These are phyloP conservation scores for Drosophila nr. fundita DNA, from an alignment of 2,888 invertebrate genomes.

Conservation along the genomic window DNA sequence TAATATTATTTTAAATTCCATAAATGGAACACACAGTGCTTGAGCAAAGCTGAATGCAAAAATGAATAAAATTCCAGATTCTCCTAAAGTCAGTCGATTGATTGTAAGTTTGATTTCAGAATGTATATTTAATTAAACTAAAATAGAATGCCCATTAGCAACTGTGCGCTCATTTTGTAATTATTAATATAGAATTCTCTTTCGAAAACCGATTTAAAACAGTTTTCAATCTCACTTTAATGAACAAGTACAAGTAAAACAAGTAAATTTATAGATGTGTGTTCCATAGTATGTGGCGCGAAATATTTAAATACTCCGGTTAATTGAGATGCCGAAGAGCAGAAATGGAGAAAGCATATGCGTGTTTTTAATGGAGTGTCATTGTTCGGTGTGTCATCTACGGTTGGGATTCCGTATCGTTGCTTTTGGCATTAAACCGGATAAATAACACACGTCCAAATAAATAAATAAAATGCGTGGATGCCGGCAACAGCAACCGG, in stretches of 20 bases:
- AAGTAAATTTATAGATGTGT: neutral
- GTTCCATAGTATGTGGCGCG: neutral
- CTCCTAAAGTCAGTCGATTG: neutral
- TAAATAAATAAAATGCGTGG: conserved; percentile 57
- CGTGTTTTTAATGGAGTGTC: conserved; percentile 64
- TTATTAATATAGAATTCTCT: neutral
- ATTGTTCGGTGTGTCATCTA: conserved; percentile 52
- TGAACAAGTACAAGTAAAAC: neutral
- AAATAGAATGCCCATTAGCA: neutral
- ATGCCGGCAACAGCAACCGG: conserved; percentile 36
- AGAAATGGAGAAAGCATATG: conserved; percentile 7
- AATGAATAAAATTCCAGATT: neutral
- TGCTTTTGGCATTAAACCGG: conserved; percentile 67
- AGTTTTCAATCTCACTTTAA: neutral
- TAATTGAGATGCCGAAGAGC: conserved; percentile 6
- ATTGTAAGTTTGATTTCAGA: neutral
- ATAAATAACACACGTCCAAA: conserved; percentile 66
- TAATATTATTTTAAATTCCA: neutral
- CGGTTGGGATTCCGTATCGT: conserved; percentile 24
- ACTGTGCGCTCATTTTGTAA: no score
- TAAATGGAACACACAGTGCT: neutral
- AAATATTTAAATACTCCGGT: conserved; percentile 14
- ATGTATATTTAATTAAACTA: neutral
- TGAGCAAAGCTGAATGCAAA: neutral
- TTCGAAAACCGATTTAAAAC: neutral